Conservation (phyloP, 2,797 vertebrate species). For the Crenichthys baileyi region DNA sequence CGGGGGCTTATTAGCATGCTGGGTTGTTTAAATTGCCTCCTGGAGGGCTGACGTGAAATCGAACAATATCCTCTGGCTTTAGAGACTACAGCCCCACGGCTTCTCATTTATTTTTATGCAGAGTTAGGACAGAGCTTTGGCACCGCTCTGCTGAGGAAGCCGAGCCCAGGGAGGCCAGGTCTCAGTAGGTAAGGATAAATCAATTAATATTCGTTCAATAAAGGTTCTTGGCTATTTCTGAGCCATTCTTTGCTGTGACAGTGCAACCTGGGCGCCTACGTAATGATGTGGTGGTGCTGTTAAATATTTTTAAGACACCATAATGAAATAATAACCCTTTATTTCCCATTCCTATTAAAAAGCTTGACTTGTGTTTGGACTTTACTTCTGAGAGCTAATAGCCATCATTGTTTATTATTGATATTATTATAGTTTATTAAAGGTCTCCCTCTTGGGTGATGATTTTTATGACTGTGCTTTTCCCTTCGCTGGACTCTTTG, state of each 20-base stretch:
- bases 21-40: constrained; percentile 82
- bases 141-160: constrained; percentile 66
- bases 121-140: constrained; percentile 71
- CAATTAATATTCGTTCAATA: constrained; percentile 78
- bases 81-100: constrained; percentile 68
- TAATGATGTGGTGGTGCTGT: constrained; percentile 70
- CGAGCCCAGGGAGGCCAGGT: constrained; percentile 64
- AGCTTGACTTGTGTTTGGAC: constrained; percentile 63
- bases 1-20: constrained; percentile 79
- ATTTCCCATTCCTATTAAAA: constrained; percentile 66
- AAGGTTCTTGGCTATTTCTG: constrained; percentile 68
- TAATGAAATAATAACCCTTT: constrained; percentile 71
- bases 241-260: constrained; percentile 60
- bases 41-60: constrained; percentile 77
- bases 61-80: constrained; percentile 81
- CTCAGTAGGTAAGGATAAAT: constrained; percentile 74
- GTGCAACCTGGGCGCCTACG: constrained; percentile 41
- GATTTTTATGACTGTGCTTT: constrained; percentile 63
- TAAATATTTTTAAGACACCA: constrained; percentile 53
- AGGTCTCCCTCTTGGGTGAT: constrained; percentile 50
- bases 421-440: constrained; percentile 57
- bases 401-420: constrained; percentile 58
- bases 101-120: constrained; percentile 84
- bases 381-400: constrained; percentile 54
- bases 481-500: constrained; percentile 39